Evolutionary conservation across 2,797 vertebrate species (phyloP).

Genomic region (Hoplostethus atlanticus): DNA sequence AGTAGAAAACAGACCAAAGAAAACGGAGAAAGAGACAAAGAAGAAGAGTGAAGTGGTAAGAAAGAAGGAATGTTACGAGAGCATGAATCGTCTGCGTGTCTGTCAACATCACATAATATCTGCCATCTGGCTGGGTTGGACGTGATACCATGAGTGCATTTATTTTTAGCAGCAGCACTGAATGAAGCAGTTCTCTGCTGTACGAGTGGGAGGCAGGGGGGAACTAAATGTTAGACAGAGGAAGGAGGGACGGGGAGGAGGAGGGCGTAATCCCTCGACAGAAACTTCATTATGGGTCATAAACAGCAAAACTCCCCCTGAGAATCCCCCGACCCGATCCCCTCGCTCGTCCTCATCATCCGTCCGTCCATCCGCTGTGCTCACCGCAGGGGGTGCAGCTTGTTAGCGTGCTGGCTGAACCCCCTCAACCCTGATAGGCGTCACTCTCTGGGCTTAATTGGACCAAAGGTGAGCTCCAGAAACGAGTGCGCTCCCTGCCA

Average conservation of each 20-base stretch:
- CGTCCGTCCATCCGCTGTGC: constrained; percentile 29
- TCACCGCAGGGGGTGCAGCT: constrained; percentile 50
- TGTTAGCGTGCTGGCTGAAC: constrained; percentile 64
- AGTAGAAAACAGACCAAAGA: constrained; percentile 18
- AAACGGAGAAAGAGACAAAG: constrained; percentile 13
- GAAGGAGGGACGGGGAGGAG: not conserved
- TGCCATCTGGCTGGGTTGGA: not conserved
- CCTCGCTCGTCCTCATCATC: constrained; percentile 28
- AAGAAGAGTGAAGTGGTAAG: constrained; percentile 4
- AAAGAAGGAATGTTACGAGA: not conserved
- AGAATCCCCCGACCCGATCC: constrained; percentile 21
- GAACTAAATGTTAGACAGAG: not conserved
- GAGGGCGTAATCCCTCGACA: not conserved
- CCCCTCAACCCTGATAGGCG: constrained; percentile 42
- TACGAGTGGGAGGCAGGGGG: not conserved
- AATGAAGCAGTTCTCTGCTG: not conserved
- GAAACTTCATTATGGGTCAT: constrained; percentile 30
- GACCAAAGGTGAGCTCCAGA: constrained; percentile 71
- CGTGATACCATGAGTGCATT: too few species aligned
- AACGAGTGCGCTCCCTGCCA: constrained; percentile 26
- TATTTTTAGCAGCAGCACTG: not conserved
- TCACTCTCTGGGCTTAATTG: constrained; percentile 62
- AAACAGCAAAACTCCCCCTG: constrained; percentile 20
- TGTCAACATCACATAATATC: not conserved
- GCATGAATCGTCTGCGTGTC: not conserved